Evolutionary conservation across 2,888 invertebrate species (phyloP), one percentile per base, ranked within the genome.

Genomic region (Megastigmus dorsalis): DNA sequence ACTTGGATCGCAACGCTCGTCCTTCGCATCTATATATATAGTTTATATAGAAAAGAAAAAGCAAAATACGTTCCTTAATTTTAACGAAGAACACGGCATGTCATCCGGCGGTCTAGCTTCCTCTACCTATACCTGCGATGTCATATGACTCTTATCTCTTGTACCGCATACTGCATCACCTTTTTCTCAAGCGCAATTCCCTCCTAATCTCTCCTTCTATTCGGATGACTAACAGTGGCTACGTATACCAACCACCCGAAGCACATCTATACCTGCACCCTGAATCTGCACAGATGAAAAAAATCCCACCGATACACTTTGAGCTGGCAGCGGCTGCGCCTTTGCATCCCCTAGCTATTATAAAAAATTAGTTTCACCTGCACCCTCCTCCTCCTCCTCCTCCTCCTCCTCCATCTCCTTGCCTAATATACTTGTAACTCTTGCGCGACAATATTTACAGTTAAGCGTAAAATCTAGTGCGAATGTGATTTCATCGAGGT

Each of bases 401-500:
- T 43, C 33, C 52, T 48, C 15, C 30, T 54, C n/a, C n/a, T 36
- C 33, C 48, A n/a, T n/a, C n/a, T n/a, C n/a, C n/a, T n/a, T n/a
- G n/a, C n/a, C n/a, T n/a, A n/a, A n/a, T n/a, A n/a, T n/a, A n/a
- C n/a, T n/a, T n/a, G n/a, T n/a, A n/a, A 26, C 13, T 48, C 52
- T 20, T 70, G 20, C 23, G 26, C 15, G 13, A n/a, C n/a, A n/a
- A n/a, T 15, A n/a, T 48, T 30, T 62, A 10, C 26, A n/a, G 43
- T 70, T 54, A 75, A 77, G 59, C 57, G 23, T 67, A 72, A 74
- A 65, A 74, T 74, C 71, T 77, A 77, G 77, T 78, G 83, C 84
- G 86, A 87, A 85, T 86, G 86, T 86, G 87, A 86, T 88, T 86
- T 86, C 82, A 84, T 83, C 83, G 84, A 86, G 86, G 87, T 87